Conservation (phyloP, 2,797 vertebrate genomes). For the Sebastiscus albofasciatus region DNA sequence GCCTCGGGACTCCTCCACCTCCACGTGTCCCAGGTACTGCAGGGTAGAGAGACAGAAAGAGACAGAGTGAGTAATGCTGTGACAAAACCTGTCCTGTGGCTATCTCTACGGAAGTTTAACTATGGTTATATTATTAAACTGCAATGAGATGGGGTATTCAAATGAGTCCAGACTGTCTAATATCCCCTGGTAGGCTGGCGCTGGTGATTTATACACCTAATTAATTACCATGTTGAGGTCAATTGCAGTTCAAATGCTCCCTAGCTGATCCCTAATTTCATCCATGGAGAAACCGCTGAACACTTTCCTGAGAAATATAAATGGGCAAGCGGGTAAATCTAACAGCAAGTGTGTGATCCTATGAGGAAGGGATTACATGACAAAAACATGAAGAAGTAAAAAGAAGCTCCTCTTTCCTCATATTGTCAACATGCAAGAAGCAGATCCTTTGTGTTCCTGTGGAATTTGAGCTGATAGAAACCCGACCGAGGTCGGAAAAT, state of each 20-base stretch:
- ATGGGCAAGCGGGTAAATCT: neutral
- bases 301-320: neutral
- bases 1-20: constrained; percentile 98
- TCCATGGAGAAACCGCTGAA: constrained; percentile 21
- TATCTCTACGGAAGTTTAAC: neutral
- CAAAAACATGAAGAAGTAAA: neutral
- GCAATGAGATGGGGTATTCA: constrained; percentile 24
- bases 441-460: neutral
- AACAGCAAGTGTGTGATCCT: neutral
- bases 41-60: constrained; percentile 18
- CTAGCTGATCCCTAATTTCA: neutral
- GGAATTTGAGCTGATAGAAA: neutral
- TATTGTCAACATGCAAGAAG: neutral
- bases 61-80: constrained; percentile 2
- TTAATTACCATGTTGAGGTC: constrained; percentile 49
- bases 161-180: constrained; percentile 24
- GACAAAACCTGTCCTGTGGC: constrained; percentile 18
- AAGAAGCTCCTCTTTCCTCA: neutral
- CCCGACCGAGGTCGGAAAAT: neutral
- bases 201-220: constrained; percentile 43
- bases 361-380: neutral
- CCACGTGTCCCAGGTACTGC: constrained; percentile 97
- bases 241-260: constrained; percentile 36
- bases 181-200: neutral
- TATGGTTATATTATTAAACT: constrained; percentile 24